phyloP scores from a whole-genome alignment of 2,113 vertebrate species.

The Choloepus hoffmanni region DNA sequence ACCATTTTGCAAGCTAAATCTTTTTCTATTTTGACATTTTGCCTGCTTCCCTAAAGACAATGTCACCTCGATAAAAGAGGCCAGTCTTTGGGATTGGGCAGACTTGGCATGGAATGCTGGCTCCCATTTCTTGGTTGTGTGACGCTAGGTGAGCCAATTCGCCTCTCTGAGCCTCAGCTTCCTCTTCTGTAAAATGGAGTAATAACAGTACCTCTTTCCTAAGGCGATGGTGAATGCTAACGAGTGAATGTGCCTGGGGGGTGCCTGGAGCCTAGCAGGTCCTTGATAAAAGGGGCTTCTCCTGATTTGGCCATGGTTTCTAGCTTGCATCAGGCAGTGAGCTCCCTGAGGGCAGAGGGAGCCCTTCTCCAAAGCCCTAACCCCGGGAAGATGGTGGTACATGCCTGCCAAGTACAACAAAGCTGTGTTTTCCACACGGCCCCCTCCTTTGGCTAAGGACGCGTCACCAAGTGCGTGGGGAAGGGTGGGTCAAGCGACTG shows the following conservation, averaged over 20 bases:
- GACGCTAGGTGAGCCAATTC: background rate
- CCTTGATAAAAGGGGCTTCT: background rate
- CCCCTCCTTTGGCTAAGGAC: background rate
- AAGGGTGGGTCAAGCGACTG: background rate
- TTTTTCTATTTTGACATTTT: background rate
- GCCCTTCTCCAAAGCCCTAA: background rate
- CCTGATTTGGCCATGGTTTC: background rate
- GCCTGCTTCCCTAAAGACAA: background rate
- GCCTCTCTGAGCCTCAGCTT: background rate
- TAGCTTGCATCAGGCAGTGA: background rate
- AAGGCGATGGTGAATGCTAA: background rate
- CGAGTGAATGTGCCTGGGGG: rapidly evolving
- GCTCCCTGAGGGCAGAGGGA: background rate
- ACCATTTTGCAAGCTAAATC: background rate
- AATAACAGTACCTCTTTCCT: background rate
- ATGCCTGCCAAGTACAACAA: background rate
- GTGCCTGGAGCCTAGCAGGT: rapidly evolving
- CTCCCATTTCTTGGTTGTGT: background rate
- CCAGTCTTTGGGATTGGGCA: background rate
- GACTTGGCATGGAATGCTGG: background rate
- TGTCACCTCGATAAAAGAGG: background rate
- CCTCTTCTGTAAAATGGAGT: background rate
- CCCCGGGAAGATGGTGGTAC: background rate
- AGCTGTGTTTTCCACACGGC: background rate
- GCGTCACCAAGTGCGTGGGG: rapidly evolving